A percentile compares a stretch with the other conserved stretches of the same genome.
Evolutionary conservation across 2,888 invertebrate species (phyloP).

Genomic region (Pardosa pseudoannulata): DNA sequence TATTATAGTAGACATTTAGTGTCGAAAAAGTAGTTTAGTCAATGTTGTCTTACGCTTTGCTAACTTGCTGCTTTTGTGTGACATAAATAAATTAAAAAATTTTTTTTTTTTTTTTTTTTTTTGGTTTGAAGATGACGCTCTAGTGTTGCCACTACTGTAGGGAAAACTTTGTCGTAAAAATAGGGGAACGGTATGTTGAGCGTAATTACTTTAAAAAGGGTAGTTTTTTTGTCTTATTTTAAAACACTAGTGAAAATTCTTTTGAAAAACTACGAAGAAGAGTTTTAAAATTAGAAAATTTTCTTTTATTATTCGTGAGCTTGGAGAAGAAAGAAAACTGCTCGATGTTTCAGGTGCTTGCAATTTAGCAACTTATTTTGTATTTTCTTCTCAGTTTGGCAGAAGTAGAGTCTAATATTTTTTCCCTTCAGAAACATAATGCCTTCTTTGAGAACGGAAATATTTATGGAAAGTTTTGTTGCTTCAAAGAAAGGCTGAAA

Average conservation of each 20-base stretch:
- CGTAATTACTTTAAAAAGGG: constrained; percentile 54
- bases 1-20: too few relatives aligned
- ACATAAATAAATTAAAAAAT: constrained; percentile 35
- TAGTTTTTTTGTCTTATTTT: constrained; percentile 14
- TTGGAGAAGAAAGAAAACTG: neutral
- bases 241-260: constrained; percentile 24
- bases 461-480: neutral
- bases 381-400: neutral
- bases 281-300: constrained; percentile 24
- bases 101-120: constrained; percentile 33
- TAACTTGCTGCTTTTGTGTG: constrained; percentile 61
- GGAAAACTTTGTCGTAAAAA: constrained; percentile 35
- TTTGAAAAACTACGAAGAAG: constrained; percentile 11
- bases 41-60: constrained; percentile 44
- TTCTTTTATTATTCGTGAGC: neutral
- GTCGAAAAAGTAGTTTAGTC: constrained; percentile 34
- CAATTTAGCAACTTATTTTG: neutral
- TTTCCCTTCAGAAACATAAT: neutral
- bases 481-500: neutral
- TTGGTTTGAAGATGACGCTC: constrained; percentile 53
- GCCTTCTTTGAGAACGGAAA: neutral
- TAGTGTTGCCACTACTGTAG: constrained; percentile 29
- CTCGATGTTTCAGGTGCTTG: constrained; percentile 7
- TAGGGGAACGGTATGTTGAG: constrained; percentile 45
- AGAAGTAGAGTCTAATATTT: neutral